These are phyloP conservation scores for Picathartes gymnocephalus DNA, from an alignment of 2,113 vertebrate species.

Conservation along the genomic window DNA sequence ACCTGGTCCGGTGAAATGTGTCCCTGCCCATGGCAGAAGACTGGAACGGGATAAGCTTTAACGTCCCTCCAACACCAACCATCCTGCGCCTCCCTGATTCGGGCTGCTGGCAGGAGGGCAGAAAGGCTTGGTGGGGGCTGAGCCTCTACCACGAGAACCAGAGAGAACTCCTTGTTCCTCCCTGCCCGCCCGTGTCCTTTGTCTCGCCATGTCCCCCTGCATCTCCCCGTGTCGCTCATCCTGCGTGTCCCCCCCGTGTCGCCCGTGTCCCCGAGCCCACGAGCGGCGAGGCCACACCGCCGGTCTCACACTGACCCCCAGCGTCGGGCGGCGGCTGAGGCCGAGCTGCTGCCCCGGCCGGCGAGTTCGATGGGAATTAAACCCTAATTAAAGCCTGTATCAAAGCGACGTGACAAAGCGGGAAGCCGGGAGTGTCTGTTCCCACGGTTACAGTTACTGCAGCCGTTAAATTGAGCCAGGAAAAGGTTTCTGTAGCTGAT, in stretches of 20 bases:
- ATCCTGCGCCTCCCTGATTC: too few relatives aligned
- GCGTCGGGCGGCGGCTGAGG: background rate
- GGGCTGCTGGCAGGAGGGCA: background rate
- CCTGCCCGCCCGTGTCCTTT: background rate
- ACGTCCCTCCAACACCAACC: background rate
- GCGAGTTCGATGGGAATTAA: background rate
- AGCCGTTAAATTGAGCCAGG: background rate
- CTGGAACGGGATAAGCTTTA: background rate
- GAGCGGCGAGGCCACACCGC: background rate
- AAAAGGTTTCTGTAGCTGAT: background rate
- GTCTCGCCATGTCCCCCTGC: background rate
- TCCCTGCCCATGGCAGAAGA: background rate
- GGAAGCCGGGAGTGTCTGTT: background rate
- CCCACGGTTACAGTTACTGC: background rate
- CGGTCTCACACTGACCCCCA: conserved; percentile 66
- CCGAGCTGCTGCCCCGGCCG: background rate
- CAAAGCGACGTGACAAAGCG: background rate
- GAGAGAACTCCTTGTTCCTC: background rate
- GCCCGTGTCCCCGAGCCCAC: background rate
- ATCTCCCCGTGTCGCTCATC: background rate
- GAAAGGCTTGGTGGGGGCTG: background rate
- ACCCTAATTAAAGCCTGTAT: background rate
- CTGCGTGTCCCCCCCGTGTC: background rate
- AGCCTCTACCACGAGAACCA: background rate
- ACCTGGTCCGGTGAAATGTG: accelerated